phyloP scores from a whole-genome alignment of 1,140 invertebrate genomes.

The Streblospio benedicti region DNA sequence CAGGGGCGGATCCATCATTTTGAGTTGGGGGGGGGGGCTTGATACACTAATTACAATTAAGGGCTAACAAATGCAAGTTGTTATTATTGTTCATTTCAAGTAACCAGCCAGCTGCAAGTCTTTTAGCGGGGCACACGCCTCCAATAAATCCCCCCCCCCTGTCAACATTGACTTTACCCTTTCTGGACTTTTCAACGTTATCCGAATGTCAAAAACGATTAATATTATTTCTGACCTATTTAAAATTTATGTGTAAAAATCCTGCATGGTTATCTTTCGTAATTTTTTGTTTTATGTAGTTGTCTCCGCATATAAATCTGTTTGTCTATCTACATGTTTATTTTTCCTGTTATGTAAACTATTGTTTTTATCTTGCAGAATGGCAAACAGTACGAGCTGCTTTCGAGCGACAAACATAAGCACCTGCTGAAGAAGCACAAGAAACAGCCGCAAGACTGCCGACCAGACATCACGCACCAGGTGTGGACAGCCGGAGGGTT shows the following conservation, averaged over 20 bases:
- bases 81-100: no score
- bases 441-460: constrained; percentile 68
- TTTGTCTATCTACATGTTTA: neutral
- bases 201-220: neutral
- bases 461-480: constrained; percentile 92
- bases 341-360: neutral
- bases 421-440: constrained; percentile 75
- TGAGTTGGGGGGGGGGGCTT: neutral
- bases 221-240: neutral
- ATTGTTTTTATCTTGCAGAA: constrained; percentile 53
- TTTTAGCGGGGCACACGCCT: no score
- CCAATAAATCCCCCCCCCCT: no score
- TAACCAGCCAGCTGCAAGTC: no score
- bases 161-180: no score
- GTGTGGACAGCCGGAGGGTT: constrained; percentile 22
- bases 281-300: neutral
- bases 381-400: constrained; percentile 75
- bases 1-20: neutral
- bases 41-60: neutral
- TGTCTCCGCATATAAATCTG: neutral
- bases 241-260: neutral
- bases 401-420: constrained; percentile 89
- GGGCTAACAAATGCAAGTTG: no score
- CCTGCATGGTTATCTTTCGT: neutral
- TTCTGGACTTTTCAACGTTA: neutral